Evolutionary conservation across 2,113 vertebrate species (phyloP).

Genomic region (Hemibagrus wyckioides): DNA sequence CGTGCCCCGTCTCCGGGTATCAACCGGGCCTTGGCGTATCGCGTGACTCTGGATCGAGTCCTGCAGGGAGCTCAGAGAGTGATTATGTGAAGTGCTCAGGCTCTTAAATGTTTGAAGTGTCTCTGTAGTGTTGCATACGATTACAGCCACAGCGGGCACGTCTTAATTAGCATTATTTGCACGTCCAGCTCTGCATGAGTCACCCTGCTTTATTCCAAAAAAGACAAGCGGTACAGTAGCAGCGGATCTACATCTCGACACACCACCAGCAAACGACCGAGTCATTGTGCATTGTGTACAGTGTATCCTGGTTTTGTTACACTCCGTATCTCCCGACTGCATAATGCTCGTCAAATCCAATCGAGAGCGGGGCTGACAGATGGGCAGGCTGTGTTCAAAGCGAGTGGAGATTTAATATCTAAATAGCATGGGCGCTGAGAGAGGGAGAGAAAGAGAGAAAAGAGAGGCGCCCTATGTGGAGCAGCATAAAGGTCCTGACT

Average conservation of each 20-base stretch:
- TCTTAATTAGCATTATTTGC: slow-evolving; percentile 55
- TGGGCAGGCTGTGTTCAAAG: slow-evolving; percentile 67
- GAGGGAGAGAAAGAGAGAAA: slow-evolving; percentile 30
- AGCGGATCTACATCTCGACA: slow-evolving; percentile 23
- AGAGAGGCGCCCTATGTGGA: slow-evolving; percentile 56
- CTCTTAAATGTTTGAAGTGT: slow-evolving; percentile 54
- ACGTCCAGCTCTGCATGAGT: slow-evolving; percentile 39
- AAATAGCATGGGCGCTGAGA: slow-evolving; percentile 67
- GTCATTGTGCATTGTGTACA: slow-evolving; percentile 9
- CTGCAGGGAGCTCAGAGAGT: slow-evolving; percentile 24
- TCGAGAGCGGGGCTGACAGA: slow-evolving; percentile 62
- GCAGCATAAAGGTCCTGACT: slow-evolving; percentile 62
- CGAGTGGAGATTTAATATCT: slow-evolving; percentile 62
- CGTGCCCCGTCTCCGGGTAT: slow-evolving; percentile 32
- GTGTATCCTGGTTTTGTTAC: slow-evolving; percentile 54
- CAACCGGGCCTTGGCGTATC: slow-evolving; percentile 26
- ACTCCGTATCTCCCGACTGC: slow-evolving; percentile 54
- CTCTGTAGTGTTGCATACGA: slow-evolving; percentile 43
- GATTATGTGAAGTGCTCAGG: slow-evolving; percentile 50
- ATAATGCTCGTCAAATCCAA: slow-evolving; percentile 57
- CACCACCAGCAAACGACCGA: neutral
- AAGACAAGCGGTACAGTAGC: slow-evolving; percentile 10
- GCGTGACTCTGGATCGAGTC: slow-evolving; percentile 19
- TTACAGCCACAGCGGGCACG: slow-evolving; percentile 33
- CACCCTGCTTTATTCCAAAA: slow-evolving; percentile 32